Base-by-base conservation (phyloP, 2,888 invertebrate genomes). In the Epirrhoe tristata region DNA sequence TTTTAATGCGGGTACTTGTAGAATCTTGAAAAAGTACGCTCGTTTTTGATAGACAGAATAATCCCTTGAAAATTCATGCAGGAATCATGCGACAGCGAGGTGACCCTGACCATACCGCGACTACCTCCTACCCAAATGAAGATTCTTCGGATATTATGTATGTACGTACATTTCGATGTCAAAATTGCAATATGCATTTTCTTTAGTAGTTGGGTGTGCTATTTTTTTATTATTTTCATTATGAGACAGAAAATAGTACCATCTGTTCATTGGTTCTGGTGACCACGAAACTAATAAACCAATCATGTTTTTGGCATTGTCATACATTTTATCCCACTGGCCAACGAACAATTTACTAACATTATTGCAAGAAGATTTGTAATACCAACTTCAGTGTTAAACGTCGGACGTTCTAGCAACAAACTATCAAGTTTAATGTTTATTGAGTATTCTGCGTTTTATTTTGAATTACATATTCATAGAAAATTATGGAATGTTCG, bases 381-480 rank as follows among this genome's bases (percentile, higher is more conserved):
- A 67, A 69, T 73, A 67, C 64, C 58, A 69, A 69, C 70, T 73
- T 69, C 59, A 54, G 71, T 58, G 63, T 65, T 58, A 50, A 70
- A 56, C 50, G 63, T 69, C 74, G 51, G 65, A 46, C 58, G 58
- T 53, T 70, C 59, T 8, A 63, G 69, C 52, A 73, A 73, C 74
- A 74, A 77, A 76, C 72, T 74, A 72, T 82, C 76, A 77, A 81
- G 67, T 76, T 66, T 67, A 64, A 77, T 75, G 76, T 79, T 84
- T 79, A 83, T 77, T 79, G 76, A 68, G 74, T 74, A 77, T 82
- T 79, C 73, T 72, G 69, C 68, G 74, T 79, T 80, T 77, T 77
- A 79, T 71, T 79, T 76, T 74, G 73, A 78, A 82, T 84, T 82
- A 80, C 76, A 76, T 81, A 82, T 84, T 84, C 81, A 81, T 82